Evolutionary conservation across 2,888 invertebrate genomes (phyloP).

Genomic region (Diadromus collaris): DNA sequence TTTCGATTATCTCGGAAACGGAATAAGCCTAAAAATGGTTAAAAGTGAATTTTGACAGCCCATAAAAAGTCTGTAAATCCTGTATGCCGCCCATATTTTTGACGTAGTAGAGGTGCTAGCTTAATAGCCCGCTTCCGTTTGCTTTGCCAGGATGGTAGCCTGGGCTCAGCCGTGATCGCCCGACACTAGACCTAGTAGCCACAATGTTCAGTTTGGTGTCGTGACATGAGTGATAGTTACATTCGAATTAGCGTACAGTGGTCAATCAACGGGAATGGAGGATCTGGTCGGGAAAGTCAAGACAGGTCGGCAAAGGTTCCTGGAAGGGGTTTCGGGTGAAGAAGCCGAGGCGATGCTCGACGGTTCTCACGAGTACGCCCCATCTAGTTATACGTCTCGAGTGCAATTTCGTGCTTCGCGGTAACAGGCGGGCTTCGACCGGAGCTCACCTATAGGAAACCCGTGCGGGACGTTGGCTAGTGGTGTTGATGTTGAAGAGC

Average conservation of each 20-base stretch:
- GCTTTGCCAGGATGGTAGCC: neutral
- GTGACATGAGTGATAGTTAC: conserved; percentile 50
- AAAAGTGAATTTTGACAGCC: too few relatives aligned
- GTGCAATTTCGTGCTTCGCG: conserved; percentile 68
- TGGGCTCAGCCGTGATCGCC: neutral
- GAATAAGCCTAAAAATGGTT: too few relatives aligned
- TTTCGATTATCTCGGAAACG: too few relatives aligned
- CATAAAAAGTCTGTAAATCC: too few relatives aligned
- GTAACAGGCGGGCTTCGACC: conserved; percentile 64
- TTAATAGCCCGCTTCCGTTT: neutral
- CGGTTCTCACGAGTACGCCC: conserved; percentile 50
- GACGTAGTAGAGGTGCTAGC: too few relatives aligned
- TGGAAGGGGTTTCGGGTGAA: conserved; percentile 21
- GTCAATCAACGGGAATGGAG: conserved; percentile 14
- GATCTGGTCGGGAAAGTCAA: neutral
- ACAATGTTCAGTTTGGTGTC: conserved; percentile 44
- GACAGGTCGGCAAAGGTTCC: conserved; percentile 9
- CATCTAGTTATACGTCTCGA: conserved; percentile 59
- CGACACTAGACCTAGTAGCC: conserved; percentile 37
- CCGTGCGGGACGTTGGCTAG: conserved; percentile 6
- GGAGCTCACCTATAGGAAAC: conserved; percentile 37
- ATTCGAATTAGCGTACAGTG: conserved; percentile 40
- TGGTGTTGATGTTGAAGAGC: conserved; percentile 49
- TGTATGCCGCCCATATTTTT: too few relatives aligned
- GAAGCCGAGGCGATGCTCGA: conserved; percentile 54